A percentile compares a stretch with the other conserved stretches of the same genome.
Conservation (phyloP, 2,797 vertebrate species). For the Molossus molossus region DNA sequence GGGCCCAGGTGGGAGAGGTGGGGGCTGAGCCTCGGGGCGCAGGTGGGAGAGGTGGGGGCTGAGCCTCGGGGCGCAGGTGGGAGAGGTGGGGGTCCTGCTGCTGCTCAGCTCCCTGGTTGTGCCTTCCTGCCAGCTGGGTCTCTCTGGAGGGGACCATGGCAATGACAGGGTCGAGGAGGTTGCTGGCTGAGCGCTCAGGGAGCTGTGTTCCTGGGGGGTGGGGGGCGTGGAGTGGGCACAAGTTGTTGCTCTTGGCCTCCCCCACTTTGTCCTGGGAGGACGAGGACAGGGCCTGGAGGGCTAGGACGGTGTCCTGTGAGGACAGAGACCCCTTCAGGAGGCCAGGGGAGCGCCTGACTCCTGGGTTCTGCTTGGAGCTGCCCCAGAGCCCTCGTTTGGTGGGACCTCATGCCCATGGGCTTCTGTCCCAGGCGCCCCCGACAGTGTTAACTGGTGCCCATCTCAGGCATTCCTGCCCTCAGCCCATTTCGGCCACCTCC, state of each 20-base stretch:
- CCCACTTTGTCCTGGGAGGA: not conserved
- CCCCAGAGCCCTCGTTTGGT: not conserved
- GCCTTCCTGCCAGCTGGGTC: too few species aligned
- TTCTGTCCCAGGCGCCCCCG: not conserved
- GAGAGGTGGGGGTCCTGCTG: not conserved
- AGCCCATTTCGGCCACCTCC: accelerated
- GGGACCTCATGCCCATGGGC: not conserved
- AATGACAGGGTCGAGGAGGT: not conserved
- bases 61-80: too few species aligned
- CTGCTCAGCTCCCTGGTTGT: too few species aligned
- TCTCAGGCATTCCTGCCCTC: not conserved
- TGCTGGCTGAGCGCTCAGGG: accelerated
- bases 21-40: too few species aligned
- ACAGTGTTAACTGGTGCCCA: accelerated
- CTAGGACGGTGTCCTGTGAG: not conserved
- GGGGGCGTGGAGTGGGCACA: accelerated
- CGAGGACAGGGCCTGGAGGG: not conserved
- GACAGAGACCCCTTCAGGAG: not conserved
- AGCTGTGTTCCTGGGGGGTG: not conserved
- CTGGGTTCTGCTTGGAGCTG: not conserved
- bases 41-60: too few species aligned
- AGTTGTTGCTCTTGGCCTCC: not conserved
- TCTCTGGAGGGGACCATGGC: not conserved
- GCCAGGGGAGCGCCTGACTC: not conserved
- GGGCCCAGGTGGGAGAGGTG: too few species aligned